Evolutionary conservation across 1,140 invertebrate genomes (phyloP).

Genomic region (Trichoplusia ni): DNA sequence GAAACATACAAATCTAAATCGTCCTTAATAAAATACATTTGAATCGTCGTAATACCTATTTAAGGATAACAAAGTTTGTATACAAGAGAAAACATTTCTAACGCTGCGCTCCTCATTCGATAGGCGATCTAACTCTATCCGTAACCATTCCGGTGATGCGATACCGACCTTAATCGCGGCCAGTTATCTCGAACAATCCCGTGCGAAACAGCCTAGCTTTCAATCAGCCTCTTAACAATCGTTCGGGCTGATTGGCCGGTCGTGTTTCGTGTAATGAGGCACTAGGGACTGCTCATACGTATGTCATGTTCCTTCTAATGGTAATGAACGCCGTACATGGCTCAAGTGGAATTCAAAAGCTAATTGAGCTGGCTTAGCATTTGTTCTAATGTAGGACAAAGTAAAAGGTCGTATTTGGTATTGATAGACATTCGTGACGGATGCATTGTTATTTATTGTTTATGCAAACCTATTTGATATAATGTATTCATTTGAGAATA

Average conservation of each 20-base stretch:
- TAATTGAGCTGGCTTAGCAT: conserved; percentile 21
- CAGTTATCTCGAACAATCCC: conserved; percentile 65
- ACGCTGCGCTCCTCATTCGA: background rate
- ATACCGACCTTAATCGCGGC: conserved; percentile 51
- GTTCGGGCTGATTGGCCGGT: conserved; percentile 40
- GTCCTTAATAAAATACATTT: too few relatives aligned
- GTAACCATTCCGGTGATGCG: conserved; percentile 39
- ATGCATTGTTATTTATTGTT: conserved; percentile 16
- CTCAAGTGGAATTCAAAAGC: conserved; percentile 45
- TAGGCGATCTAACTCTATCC: conserved; percentile 13
- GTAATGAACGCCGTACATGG: conserved; percentile 58
- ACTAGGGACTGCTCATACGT: conserved; percentile 54
- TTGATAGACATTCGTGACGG: conserved; percentile 18
- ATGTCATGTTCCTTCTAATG: conserved; percentile 50
- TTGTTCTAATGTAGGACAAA: conserved; percentile 31
- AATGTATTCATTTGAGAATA: background rate
- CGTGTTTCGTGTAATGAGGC: conserved; percentile 60
- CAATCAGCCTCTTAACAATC: conserved; percentile 64
- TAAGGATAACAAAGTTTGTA: too few relatives aligned
- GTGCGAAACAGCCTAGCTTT: conserved; percentile 66
- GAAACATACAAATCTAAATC: too few relatives aligned
- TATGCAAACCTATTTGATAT: conserved; percentile 3
- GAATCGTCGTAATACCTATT: too few relatives aligned
- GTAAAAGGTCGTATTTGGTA: conserved; percentile 27
- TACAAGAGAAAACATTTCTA: background rate